Evolutionary conservation across 37 sponge, comb jelly and placozoan species (phyloP).

Genomic region (Beroe ovata): DNA sequence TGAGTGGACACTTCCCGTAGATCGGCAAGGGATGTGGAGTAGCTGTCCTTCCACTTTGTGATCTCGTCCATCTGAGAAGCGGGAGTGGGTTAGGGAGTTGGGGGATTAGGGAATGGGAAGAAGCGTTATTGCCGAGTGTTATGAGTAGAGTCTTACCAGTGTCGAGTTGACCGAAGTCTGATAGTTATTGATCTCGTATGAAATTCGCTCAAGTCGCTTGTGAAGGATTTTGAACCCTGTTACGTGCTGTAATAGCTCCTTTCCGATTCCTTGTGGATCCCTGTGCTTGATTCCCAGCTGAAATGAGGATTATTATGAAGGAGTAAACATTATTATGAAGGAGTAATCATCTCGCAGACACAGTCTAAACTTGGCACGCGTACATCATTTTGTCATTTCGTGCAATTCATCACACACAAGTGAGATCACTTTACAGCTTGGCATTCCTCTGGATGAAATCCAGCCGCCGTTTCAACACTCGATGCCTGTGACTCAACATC

Average conservation of each 20-base stretch:
- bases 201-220: slow-evolving; percentile 16
- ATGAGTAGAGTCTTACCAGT: slow-evolving; percentile 48
- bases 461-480: too few species aligned
- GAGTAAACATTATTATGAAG: too few species aligned
- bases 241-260: slow-evolving; percentile 43
- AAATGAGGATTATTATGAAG: neutral
- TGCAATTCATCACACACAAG: too few species aligned
- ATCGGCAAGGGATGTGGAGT: neutral
- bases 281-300: slow-evolving; percentile 46
- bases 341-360: too few species aligned
- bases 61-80: neutral
- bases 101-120: neutral
- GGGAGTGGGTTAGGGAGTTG: neutral
- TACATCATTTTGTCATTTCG: too few species aligned
- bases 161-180: slow-evolving; percentile 20
- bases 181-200: neutral
- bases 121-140: neutral
- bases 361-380: too few species aligned
- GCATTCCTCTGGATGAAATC: too few species aligned
- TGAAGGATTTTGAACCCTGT: slow-evolving; percentile 16
- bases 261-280: slow-evolving; percentile 44
- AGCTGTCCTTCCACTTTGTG: slow-evolving; percentile 11
- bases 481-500: too few species aligned
- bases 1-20: neutral
- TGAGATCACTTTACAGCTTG: too few species aligned